Conservation (phyloP, 2,888 invertebrate species). For the Beris morrisii region DNA sequence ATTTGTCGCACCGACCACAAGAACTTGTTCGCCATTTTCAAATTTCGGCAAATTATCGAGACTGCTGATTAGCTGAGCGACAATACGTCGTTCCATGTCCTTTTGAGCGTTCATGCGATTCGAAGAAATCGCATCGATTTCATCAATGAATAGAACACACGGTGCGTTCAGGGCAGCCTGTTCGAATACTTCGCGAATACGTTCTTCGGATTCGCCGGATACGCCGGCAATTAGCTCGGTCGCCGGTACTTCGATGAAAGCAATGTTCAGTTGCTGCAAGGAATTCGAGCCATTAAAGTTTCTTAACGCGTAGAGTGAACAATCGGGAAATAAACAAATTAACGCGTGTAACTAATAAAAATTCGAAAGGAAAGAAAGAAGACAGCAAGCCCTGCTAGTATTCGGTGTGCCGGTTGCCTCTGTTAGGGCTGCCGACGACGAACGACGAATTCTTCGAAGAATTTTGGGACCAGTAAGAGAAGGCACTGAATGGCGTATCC, state of each 20-base stretch:
- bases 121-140: constrained; percentile 94
- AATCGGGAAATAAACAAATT: too few species aligned
- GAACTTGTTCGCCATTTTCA: constrained; percentile 52
- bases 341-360: too few species aligned
- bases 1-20: constrained; percentile 96
- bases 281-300: too few species aligned
- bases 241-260: constrained; percentile 84
- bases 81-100: constrained; percentile 95
- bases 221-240: constrained; percentile 93
- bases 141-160: constrained; percentile 91
- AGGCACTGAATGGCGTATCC: too few species aligned
- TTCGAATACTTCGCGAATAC: constrained; percentile 88
- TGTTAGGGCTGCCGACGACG: too few species aligned
- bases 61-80: constrained; percentile 86
- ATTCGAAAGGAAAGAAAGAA: too few species aligned
- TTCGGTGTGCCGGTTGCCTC: too few species aligned
- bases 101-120: constrained; percentile 87
- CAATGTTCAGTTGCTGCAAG: constrained; percentile 74
- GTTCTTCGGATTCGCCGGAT: constrained; percentile 93
- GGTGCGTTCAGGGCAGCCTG: constrained; percentile 79
- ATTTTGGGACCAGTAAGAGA: too few species aligned
- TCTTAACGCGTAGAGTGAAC: too few species aligned
- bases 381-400: too few species aligned
- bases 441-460: too few species aligned
- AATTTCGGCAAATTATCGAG: constrained; percentile 68